Evolutionary conservation across 1,140 invertebrate species (phyloP).

Genomic region (Bombus cullumanus): DNA sequence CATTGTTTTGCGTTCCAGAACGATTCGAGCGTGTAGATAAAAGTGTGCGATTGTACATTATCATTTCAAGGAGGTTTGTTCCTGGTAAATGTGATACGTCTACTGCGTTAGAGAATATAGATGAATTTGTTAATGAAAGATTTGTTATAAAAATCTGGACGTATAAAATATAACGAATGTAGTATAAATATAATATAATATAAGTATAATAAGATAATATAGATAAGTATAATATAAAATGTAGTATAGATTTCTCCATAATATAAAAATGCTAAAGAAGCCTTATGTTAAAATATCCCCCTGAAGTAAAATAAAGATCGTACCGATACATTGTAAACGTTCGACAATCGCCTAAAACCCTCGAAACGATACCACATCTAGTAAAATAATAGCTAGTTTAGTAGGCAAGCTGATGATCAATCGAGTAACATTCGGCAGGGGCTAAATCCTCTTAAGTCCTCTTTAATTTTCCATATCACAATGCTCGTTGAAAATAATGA

Average conservation of each 20-base stretch:
- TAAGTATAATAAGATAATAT: no score
- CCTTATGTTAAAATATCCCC: background rate
- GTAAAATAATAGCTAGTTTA: background rate
- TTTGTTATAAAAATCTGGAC: no score
- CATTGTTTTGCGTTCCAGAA: background rate
- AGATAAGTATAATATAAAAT: no score
- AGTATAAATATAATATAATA: no score
- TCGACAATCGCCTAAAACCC: background rate
- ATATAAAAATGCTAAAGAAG: no score
- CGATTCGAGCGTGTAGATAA: background rate
- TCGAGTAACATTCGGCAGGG: background rate
- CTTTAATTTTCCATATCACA: slow-evolving; percentile 10
- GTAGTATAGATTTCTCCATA: no score
- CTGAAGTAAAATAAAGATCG: no score
- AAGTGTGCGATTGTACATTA: background rate
- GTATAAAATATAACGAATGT: no score
- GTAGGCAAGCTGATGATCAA: background rate
- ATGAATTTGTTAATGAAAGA: no score
- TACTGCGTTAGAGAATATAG: no score
- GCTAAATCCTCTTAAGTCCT: background rate
- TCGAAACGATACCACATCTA: background rate
- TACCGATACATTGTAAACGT: background rate
- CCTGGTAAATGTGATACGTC: no score
- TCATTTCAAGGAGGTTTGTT: background rate
- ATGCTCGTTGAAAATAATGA: slow-evolving; percentile 5